A percentile compares a stretch with the other conserved stretches of the same genome.
These are phyloP conservation scores for Phodopus roborovskii DNA, from an alignment of 2,113 vertebrate species.

Conservation along the genomic window DNA sequence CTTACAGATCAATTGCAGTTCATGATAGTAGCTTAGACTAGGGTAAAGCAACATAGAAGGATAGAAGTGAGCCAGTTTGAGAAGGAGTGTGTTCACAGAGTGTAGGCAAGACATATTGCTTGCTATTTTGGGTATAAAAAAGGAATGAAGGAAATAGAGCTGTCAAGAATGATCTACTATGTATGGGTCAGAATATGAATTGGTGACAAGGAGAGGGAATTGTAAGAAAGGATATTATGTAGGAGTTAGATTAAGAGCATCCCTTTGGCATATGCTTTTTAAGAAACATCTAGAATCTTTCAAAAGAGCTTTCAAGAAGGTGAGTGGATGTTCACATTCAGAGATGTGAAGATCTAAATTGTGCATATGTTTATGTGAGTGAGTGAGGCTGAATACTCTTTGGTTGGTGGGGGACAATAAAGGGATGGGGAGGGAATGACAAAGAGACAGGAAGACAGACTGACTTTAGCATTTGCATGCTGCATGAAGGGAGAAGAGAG, in stretches of 20 bases:
- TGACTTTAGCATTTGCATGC: neutral
- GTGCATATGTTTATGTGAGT: neutral
- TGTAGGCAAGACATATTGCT: neutral
- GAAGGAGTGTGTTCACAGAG: neutral
- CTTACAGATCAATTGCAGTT: neutral
- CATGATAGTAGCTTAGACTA: neutral
- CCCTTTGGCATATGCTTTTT: slow-evolving; percentile 1
- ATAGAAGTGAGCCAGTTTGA: neutral
- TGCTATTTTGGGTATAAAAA: neutral
- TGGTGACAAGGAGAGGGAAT: neutral
- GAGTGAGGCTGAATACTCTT: neutral
- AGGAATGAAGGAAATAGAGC: neutral
- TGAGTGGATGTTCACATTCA: neutral
- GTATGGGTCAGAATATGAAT: neutral
- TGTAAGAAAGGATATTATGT: neutral
- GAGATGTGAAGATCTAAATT: neutral
- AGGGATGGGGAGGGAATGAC: neutral
- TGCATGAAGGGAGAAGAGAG: neutral
- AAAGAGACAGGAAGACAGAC: neutral
- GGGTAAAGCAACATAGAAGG: neutral
- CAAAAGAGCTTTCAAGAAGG: slow-evolving; percentile 23
- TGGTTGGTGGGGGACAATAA: too few relatives aligned
- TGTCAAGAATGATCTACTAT: neutral
- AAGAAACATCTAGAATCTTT: neutral
- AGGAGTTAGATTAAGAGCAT: neutral